These are phyloP conservation scores for Myripristis jacobus DNA, from an alignment of 2,797 vertebrate genomes.

Conservation along the genomic window DNA sequence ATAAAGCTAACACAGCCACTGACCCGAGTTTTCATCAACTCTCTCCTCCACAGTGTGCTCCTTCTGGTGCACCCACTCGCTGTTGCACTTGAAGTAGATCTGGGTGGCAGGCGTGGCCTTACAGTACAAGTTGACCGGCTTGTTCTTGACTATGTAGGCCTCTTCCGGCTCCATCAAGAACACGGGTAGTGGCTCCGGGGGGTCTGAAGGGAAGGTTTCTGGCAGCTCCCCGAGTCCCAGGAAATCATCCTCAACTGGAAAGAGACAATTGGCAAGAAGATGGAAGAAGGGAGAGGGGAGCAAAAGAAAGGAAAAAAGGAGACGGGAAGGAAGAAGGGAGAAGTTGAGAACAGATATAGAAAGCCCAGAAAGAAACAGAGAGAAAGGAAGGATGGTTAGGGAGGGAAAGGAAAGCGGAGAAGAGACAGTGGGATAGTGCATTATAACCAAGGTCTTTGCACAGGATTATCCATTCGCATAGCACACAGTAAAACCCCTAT, in stretches of 20 bases:
- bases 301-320: constrained; percentile 20
- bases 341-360: neutral
- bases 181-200: constrained; percentile 94
- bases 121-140: constrained; percentile 94
- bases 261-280: neutral
- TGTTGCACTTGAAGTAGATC: constrained; percentile 98
- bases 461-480: constrained; percentile 72
- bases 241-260: constrained; percentile 89
- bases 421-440: constrained; percentile 70
- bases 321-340: constrained; percentile 7
- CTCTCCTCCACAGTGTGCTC: constrained; percentile 93
- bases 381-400: constrained; percentile 24
- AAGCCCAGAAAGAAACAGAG: neutral
- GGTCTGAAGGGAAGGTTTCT: constrained; percentile 94
- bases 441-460: constrained; percentile 72
- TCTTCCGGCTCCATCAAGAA: constrained; percentile 95
- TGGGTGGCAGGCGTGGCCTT: constrained; percentile 94
- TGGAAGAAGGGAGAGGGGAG: constrained; percentile 46
- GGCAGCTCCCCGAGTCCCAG: constrained; percentile 90
- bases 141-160: constrained; percentile 96
- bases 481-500: constrained; percentile 76
- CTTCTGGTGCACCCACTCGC: constrained; percentile 97
- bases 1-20: no score
- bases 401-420: constrained; percentile 50
- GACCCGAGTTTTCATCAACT: constrained; percentile 94